phyloP scores from a whole-genome alignment of 2,113 vertebrate species.

The Pangasianodon hypophthalmus region DNA sequence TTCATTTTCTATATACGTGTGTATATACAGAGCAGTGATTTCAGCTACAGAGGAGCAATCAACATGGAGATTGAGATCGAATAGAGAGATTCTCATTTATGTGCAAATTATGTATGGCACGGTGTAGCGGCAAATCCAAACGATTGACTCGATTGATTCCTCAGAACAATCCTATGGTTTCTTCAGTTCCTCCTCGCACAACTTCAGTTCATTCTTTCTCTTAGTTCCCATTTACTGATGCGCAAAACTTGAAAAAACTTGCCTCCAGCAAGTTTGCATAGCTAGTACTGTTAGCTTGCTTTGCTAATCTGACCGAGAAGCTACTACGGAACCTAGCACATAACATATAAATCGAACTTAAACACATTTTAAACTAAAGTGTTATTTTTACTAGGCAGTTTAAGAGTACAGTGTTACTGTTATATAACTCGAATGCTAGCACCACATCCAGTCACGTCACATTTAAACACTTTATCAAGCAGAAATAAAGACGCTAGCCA shows the following conservation, averaged over 20 bases:
- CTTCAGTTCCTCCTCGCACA: neutral
- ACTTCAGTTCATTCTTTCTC: neutral
- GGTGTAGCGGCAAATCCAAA: too few species aligned
- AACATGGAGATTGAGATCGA: neutral
- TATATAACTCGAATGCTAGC: too few species aligned
- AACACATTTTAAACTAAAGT: too few species aligned
- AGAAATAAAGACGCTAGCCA: neutral
- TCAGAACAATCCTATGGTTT: neutral
- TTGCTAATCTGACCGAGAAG: neutral
- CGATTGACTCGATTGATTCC: neutral
- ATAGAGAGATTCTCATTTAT: neutral
- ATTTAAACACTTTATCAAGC: neutral
- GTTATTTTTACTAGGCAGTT: too few species aligned
- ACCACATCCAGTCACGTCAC: neutral
- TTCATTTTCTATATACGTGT: neutral
- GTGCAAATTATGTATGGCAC: neutral
- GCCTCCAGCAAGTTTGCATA: neutral
- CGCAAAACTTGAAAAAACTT: too few species aligned
- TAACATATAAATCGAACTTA: too few species aligned
- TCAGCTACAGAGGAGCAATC: neutral
- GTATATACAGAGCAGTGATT: neutral
- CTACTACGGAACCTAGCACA: neutral
- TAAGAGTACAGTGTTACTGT: too few species aligned
- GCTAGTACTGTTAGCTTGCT: neutral
- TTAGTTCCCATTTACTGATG: neutral